Base-by-base conservation (phyloP, 30 jellyfish, hydroid and myxozoan species). In the Aurelia aurita complex sp. Pacific region DNA sequence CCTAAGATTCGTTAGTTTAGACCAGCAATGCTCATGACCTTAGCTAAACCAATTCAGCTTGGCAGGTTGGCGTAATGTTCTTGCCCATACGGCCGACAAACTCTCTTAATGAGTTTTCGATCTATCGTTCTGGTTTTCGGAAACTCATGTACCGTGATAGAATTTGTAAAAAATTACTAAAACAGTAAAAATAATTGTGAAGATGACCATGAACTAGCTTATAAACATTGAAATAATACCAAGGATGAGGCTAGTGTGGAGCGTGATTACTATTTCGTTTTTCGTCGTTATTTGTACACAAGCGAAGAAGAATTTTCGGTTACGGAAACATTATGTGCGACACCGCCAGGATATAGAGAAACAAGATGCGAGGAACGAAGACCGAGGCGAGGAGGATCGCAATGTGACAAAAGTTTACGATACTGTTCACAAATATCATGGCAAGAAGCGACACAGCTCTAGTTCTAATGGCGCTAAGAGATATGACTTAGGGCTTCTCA, bases 331-430 rank as follows among this genome's bases (percentile, higher is more conserved):
- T 29, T 43, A 57, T 10, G 8, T 61, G 4, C 53, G 40, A 34
- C 42, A 55, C 12, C 85, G 85, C 42, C 85, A 82, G 35, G 73
- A 70, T 36, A 75, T 70, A 64, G 82, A 61, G 33, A 70, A 69
- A 9, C 64, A 51, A 35, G 76, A 82, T 33, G 70, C 38, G 19
- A 63, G 92, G 4, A 53, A 82, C 23, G 92, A 67, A 35, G 66
- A 55, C 34, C 57, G 85, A 70, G 80, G 75, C 64, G 94, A 85
- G 33, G 67, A 72, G 60, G 83, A 77, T 34, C 74, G 89, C 61
- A 89, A 81, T 78, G 17, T 89, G 23, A 64, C 97, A 16, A 89
- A 74, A 66, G 71, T 83, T 18, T 81, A 81, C 73, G 97, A 89
- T 69, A 43, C 72, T 51, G 97, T 89, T 15, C 91, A 83, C 17